Percentiles rank a stretch among this genome's conserved stretches.
phyloP scores from a whole-genome alignment of 2,888 invertebrate genomes.

The Antheraea assamensis region DNA sequence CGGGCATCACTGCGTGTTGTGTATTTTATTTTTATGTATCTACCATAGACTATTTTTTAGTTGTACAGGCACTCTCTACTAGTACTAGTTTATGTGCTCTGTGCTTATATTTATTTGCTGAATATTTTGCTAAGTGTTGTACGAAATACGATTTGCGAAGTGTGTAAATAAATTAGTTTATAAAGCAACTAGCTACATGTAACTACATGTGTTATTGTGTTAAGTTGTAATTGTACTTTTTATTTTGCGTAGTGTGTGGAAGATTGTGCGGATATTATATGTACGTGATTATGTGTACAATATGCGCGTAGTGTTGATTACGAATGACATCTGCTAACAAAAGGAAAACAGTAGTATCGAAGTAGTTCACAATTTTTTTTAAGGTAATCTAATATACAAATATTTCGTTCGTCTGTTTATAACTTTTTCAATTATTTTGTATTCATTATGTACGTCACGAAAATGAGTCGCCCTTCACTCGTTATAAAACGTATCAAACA shows the following conservation, averaged over 20 bases:
- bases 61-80: too few species aligned
- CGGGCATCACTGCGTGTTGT: too few species aligned
- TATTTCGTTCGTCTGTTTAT: background rate
- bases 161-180: constrained; percentile 22
- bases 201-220: constrained; percentile 42
- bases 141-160: constrained; percentile 29
- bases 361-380: constrained; percentile 31
- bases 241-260: constrained; percentile 45
- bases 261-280: constrained; percentile 45
- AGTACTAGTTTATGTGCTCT: background rate
- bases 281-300: constrained; percentile 67
- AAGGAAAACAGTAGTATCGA: constrained; percentile 63
- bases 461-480: constrained; percentile 63
- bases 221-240: constrained; percentile 46
- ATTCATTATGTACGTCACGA: constrained; percentile 38
- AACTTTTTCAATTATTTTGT: constrained; percentile 11
- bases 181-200: constrained; percentile 36
- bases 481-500: constrained; percentile 49
- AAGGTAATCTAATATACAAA: constrained; percentile 51
- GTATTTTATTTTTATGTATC: too few species aligned
- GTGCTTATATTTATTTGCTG: background rate
- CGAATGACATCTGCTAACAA: constrained; percentile 77
- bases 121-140: constrained; percentile 15
- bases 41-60: too few species aligned
- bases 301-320: constrained; percentile 78